phyloP scores from a whole-genome alignment of 2,888 invertebrate species.

The Mythimna ferrago region DNA sequence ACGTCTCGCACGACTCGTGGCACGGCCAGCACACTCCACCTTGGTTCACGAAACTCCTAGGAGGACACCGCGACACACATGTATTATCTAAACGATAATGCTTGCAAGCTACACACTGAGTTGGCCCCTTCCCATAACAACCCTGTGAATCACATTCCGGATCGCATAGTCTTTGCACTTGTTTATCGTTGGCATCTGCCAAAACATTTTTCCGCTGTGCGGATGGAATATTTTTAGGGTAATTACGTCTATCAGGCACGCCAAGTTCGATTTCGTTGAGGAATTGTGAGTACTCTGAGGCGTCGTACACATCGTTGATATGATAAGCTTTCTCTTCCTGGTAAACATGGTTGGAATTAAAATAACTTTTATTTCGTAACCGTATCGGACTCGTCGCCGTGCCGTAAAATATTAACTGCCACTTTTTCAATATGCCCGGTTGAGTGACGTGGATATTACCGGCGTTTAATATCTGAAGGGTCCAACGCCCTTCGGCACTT shows the following conservation, averaged over 20 bases:
- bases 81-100: constrained; percentile 96
- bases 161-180: constrained; percentile 94
- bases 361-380: constrained; percentile 91
- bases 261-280: constrained; percentile 88
- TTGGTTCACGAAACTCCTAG: constrained; percentile 95
- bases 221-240: constrained; percentile 92
- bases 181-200: constrained; percentile 91
- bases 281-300: constrained; percentile 91
- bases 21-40: constrained; percentile 96
- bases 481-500: constrained; percentile 97
- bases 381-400: constrained; percentile 96
- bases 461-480: constrained; percentile 94
- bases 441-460: constrained; percentile 96
- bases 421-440: constrained; percentile 97
- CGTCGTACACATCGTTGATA: constrained; percentile 92
- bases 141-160: constrained; percentile 95
- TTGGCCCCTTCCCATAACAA: constrained; percentile 96
- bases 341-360: constrained; percentile 85
- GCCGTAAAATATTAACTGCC: constrained; percentile 99
- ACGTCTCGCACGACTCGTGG: constrained; percentile 97
- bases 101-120: constrained; percentile 96
- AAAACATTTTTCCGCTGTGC: constrained; percentile 91
- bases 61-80: constrained; percentile 96
- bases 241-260: constrained; percentile 91
- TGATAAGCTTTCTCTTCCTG: constrained; percentile 90